Base-by-base conservation (phyloP, 2,797 vertebrate genomes). In the Pseudotriccus pelzelni region DNA sequence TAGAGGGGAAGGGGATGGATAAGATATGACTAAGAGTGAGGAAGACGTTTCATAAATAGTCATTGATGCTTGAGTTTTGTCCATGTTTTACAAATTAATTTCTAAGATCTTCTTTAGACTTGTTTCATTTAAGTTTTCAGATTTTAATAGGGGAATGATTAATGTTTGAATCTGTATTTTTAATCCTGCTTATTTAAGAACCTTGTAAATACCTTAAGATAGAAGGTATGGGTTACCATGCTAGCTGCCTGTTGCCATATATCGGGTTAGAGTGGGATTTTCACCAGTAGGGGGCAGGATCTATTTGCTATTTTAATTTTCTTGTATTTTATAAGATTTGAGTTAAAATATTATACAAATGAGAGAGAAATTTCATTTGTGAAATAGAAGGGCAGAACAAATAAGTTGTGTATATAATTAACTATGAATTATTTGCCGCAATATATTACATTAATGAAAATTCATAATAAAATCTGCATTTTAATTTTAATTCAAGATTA, bases 401-500 rank as follows among this genome's bases (percentile, higher is more conserved):
- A 39, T 15, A n/a, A 6, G 10, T 52, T 74, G 20, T 39, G 17
- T 46, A 20, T 58, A 12, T 13, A 46, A 13, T 43, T 84, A 91
- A 14, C 16, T 56, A 17, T 58, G 14, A 87, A 52, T 44, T 66
- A 67, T 56, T 83, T 49, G 34, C 11, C n/a, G 30, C 7, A 8
- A n/a, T 67, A 53, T 27, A 52, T 7, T 60, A 58, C 10, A 27
- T 34, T 77, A 62, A 72, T 28, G n/a, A 78, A 76, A 92, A 58
- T 9, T 53, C 22, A 6, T 36, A 34, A 14, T 79, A 64, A 76
- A 86, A 62, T 82, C 32, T 90, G 39, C 8, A 60, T 89, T 89
- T 95, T 36, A 15, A 60, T 70, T 94, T 78, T 93, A 81, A 96
- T 90, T 87, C 18, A 53, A 89, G 68, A 58, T 93, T 94, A 80